These are phyloP conservation scores for Volucella bombylans DNA, from an alignment of 2,888 invertebrate species.

Conservation along the genomic window DNA sequence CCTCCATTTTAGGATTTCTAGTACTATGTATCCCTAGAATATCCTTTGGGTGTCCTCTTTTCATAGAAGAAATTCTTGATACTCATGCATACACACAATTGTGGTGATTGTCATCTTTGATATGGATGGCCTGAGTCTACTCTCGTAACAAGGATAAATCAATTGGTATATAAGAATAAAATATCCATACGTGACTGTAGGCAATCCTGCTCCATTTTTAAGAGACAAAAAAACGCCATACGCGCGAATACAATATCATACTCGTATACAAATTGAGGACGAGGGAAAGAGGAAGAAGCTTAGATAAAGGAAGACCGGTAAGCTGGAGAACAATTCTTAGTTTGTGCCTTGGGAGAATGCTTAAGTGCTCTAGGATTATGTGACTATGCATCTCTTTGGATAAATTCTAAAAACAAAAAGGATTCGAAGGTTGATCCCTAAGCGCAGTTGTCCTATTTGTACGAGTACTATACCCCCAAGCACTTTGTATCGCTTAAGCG, in stretches of 20 bases:
- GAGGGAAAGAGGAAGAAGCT: no score
- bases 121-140: constrained; percentile 41
- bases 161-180: constrained; percentile 65
- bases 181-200: constrained; percentile 60
- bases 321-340: constrained; percentile 11
- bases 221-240: background rate
- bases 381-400: constrained; percentile 29
- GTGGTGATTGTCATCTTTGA: constrained; percentile 68
- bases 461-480: constrained; percentile 16
- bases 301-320: constrained; percentile 6
- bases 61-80: constrained; percentile 34
- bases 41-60: constrained; percentile 34
- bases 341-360: constrained; percentile 52
- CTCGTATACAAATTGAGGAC: constrained; percentile 32
- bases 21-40: background rate
- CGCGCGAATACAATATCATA: constrained; percentile 33
- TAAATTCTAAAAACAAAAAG: constrained; percentile 6
- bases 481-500: constrained; percentile 34
- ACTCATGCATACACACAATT: constrained; percentile 57
- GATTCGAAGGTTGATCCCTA: constrained; percentile 42
- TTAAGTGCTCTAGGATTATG: constrained; percentile 60
- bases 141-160: constrained; percentile 61
- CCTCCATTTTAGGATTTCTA: background rate
- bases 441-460: constrained; percentile 36
- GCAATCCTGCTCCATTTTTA: constrained; percentile 4